phyloP scores from a whole-genome alignment of 2,113 vertebrate genomes.

The Emydura subglobosa region DNA sequence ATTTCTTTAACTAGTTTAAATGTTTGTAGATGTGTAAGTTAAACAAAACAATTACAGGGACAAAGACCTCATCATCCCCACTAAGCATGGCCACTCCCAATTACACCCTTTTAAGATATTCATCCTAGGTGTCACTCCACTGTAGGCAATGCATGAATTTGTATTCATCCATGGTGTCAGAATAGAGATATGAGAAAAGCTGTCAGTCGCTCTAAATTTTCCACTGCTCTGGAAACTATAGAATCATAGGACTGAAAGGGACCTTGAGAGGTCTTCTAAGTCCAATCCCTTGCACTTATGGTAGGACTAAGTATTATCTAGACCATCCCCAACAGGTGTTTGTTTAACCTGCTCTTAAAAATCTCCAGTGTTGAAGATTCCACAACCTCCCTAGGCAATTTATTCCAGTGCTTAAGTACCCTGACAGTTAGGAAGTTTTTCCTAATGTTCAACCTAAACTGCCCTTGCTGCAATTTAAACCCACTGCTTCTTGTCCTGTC shows the following conservation, averaged over 20 bases:
- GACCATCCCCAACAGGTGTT: no score
- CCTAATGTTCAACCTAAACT: no score
- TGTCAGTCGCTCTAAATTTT: fast-evolving
- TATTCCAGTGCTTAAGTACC: no score
- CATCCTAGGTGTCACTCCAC: not conserved
- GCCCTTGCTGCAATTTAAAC: no score
- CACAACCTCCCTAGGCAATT: no score
- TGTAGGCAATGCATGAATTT: not conserved
- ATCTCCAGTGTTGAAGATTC: no score
- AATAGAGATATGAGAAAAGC: not conserved
- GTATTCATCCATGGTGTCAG: not conserved
- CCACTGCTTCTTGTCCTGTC: no score
- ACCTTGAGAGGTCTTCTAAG: not conserved
- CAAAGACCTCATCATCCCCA: not conserved
- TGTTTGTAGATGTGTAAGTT: not conserved
- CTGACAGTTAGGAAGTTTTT: no score
- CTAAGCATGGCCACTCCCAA: not conserved
- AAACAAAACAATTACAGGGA: not conserved
- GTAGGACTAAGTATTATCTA: no score
- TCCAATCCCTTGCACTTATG: no score
- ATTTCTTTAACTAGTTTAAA: not conserved
- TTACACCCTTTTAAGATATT: not conserved
- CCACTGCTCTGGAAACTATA: not conserved
- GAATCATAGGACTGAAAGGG: not conserved
- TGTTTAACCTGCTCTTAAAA: no score